Conservation (phyloP, 1,140 invertebrate genomes). For the Lysiphlebus fabarum region DNA sequence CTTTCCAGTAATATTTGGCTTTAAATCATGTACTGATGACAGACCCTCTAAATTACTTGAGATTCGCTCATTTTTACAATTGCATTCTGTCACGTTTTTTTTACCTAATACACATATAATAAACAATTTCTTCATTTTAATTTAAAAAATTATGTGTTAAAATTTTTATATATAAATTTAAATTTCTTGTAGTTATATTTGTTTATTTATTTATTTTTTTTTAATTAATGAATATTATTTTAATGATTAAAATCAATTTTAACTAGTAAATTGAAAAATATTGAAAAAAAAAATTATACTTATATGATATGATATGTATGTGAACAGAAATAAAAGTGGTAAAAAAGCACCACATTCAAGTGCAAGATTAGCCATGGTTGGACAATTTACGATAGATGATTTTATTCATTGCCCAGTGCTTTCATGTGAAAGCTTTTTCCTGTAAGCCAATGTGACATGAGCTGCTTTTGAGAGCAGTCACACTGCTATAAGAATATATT, state of each 20-base stretch:
- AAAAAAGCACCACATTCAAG: slow-evolving; percentile 33
- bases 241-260: no score
- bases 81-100: slow-evolving; percentile 19
- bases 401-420: slow-evolving; percentile 47
- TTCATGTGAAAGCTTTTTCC: slow-evolving; percentile 57
- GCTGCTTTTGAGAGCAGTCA: slow-evolving; percentile 11
- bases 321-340: slow-evolving; percentile 14
- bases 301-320: no score
- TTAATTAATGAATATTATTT: no score
- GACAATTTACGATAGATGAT: slow-evolving; percentile 52
- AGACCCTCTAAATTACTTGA: slow-evolving; percentile 21
- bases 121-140: no score
- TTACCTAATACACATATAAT: no score
- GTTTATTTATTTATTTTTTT: no score
- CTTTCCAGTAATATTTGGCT: slow-evolving; percentile 57
- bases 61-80: background rate
- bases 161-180: no score
- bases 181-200: no score
- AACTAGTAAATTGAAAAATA: no score
- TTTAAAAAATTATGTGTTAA: no score
- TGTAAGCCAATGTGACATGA: slow-evolving; percentile 51
- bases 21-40: slow-evolving; percentile 56
- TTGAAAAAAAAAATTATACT: no score
- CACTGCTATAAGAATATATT: no score
- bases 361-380: slow-evolving; percentile 51